Percentiles rank a stretch among this genome's conserved stretches.
These are phyloP conservation scores for Trachymyrmex septentrionalis DNA, from an alignment of 1,140 invertebrate genomes.

Conservation along the genomic window DNA sequence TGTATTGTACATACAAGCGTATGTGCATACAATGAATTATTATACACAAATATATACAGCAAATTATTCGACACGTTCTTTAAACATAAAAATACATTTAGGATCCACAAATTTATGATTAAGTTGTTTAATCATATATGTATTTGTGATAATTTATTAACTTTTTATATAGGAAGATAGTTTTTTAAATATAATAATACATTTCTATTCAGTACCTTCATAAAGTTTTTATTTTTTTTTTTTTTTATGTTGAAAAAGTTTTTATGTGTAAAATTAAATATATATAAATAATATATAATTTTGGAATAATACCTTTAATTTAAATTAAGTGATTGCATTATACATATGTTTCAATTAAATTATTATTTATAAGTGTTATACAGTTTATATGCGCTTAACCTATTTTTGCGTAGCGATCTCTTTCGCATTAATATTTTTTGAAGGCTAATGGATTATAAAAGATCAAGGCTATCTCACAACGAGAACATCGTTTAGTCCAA, in stretches of 20 bases:
- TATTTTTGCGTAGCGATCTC: not conserved
- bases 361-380: not conserved
- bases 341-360: not conserved
- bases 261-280: not conserved
- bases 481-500: not conserved
- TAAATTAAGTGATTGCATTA: not conserved
- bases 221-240: not conserved
- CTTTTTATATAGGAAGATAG: not conserved
- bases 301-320: slow-evolving; percentile 2
- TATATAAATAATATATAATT: not conserved
- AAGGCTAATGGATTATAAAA: slow-evolving; percentile 8
- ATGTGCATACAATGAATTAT: not conserved
- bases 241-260: not conserved
- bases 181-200: not conserved
- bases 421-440: slow-evolving; percentile 15
- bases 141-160: slow-evolving; percentile 14
- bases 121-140: not conserved
- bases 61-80: too few species aligned
- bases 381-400: not conserved
- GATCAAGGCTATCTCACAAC: not conserved
- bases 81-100: slow-evolving; percentile 9
- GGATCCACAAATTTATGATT: not conserved
- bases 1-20: too few species aligned
- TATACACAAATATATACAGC: too few species aligned
- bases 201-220: not conserved